Percentiles rank a stretch among this genome's conserved stretches.
phyloP scores from a whole-genome alignment of 2,797 vertebrate genomes.

The Calcarius lapponicus region DNA sequence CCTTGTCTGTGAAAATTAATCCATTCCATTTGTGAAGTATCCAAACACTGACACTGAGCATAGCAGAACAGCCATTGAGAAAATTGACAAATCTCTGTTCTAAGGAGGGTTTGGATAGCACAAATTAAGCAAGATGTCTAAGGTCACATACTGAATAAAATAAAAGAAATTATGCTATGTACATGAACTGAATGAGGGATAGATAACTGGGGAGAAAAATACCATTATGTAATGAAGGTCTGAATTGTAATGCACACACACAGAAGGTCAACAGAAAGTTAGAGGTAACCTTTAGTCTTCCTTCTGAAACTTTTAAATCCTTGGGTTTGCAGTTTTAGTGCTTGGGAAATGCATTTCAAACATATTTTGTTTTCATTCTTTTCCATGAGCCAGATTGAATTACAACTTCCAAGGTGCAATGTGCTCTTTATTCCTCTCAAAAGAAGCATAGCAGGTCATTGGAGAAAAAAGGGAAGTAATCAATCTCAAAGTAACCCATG shows the following conservation, averaged over 20 bases:
- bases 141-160: slow-evolving; percentile 21
- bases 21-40: background rate
- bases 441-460: background rate
- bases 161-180: background rate
- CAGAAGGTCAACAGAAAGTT: background rate
- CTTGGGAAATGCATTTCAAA: background rate
- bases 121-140: slow-evolving; percentile 23
- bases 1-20: slow-evolving; percentile 15
- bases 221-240: background rate
- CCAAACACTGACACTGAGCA: background rate
- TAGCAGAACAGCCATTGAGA: background rate
- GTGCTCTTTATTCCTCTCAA: background rate
- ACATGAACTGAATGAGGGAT: background rate
- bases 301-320: background rate
- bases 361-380: background rate
- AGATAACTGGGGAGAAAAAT: background rate
- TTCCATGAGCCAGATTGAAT: background rate
- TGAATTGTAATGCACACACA: background rate
- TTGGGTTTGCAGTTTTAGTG: background rate
- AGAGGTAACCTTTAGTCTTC: background rate
- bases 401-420: background rate
- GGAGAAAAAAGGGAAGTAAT: background rate
- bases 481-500: background rate
- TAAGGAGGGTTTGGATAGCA: background rate
- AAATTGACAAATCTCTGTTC: slow-evolving; percentile 33